Evolutionary conservation across 2,888 invertebrate species (phyloP), one percentile per base, ranked within the genome.

Genomic region (Lithophane ornitopus): DNA sequence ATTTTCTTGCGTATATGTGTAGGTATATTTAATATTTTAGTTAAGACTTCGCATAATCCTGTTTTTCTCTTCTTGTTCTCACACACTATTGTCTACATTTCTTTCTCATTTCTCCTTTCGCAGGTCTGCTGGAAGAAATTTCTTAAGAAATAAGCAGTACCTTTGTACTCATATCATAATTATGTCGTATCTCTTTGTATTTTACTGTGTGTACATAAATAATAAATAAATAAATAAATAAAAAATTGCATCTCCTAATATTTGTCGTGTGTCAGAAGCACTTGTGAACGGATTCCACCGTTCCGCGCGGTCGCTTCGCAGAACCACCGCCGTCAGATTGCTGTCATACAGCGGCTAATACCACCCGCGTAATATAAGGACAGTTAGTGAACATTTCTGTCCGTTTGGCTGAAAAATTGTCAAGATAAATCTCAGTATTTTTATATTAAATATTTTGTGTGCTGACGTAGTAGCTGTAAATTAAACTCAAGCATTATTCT

Each of bases 261-360:
- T 75, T 68, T 74, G 65, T 74, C 61, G 72, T 62, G 61, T 81
- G 85, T 82, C 79, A 74, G 11, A 49, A 68, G 68, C 82, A 82
- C 66, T 85, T 80, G 77, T 79, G 81, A 71, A 81, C 71, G 78
- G 76, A 80, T 49, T 52, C 54, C 39, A 39, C 75, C 46, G 49
- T 82, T 79, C 61, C 77, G n/a, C 59, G 77, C 71, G 71, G 80
- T 79, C 67, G 80, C 75, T 39, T 49, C 63, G 22, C 62, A 22
- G 67, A 39, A 74, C 78, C 74, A 34, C 83, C 19, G 70, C 79
- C 12, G 79, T 87, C 86, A 41, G 81, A 81, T 87, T 69, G 75
- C 71, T 87, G 84, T 85, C 86, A 76, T 70, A 70, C 26, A 59
- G 54, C 73, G 65, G 71, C 79, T 80, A 77, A 76, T 81, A 77